Evolutionary conservation across 2,797 vertebrate species (phyloP).

Genomic region (Scyliorhinus canicula): DNA sequence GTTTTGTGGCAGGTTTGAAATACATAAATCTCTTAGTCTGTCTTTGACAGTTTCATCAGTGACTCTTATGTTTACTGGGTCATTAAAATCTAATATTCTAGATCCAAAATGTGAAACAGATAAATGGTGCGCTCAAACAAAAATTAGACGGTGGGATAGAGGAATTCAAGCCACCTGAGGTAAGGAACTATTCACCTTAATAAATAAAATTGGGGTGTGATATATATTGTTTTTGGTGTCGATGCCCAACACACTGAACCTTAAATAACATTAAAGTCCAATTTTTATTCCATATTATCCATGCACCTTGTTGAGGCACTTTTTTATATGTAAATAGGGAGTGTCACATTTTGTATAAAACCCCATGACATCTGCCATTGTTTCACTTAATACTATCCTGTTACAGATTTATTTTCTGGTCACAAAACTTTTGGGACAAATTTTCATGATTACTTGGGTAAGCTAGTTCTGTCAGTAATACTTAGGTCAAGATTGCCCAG

Average conservation of each 20-base stretch:
- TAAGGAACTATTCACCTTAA: slow-evolving; percentile 48
- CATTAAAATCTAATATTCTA: slow-evolving; percentile 47
- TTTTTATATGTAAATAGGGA: not conserved
- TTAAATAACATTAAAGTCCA: not conserved
- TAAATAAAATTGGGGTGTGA: not conserved
- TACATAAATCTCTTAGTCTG: not conserved
- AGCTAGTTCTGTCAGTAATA: not conserved
- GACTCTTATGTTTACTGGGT: not conserved
- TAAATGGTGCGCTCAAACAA: slow-evolving; percentile 78
- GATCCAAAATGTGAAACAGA: slow-evolving; percentile 90
- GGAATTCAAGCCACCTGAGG: slow-evolving; percentile 74
- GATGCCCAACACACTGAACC: not conserved
- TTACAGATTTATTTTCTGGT: not conserved
- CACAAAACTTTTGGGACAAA: not conserved
- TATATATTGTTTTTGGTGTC: not conserved
- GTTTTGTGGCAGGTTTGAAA: not conserved
- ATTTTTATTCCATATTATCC: slow-evolving; percentile 36
- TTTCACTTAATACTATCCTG: not conserved
- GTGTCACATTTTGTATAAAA: not conserved
- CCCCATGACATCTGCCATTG: not conserved
- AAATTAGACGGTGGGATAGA: slow-evolving; percentile 77
- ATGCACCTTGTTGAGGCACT: not conserved
- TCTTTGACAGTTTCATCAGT: not conserved
- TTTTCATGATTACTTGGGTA: not conserved
- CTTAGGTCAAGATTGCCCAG: not conserved